Evolutionary conservation across 2,797 vertebrate species (phyloP), one percentile per base, ranked within the genome.

Genomic region (Diplodus puntazzo): DNA sequence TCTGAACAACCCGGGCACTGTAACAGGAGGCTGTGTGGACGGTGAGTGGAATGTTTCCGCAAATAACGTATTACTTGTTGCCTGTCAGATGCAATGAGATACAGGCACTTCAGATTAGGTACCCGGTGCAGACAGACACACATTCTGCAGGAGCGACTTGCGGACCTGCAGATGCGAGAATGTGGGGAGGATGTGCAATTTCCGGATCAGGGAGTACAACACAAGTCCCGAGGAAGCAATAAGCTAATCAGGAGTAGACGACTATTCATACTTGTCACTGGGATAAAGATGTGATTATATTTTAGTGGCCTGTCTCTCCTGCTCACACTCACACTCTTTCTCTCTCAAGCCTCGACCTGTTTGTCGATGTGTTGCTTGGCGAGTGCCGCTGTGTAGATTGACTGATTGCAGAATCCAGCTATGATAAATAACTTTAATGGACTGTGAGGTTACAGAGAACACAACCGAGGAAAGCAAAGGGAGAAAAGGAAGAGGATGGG

Each of bases 381-480:
- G 49, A 86, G 88, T 87, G 79, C n/a, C 25, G 61, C 77, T 85
- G 85, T 90, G 93, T 72, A 83, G 93, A 94, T 84, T 89, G 94
- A 94, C 84, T 90, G 87, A 93, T 81, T 89, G 90, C 93, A 94
- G 92, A 91, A 88, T 89, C 86, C 81, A 70, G 80, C 71, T 63
- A 85, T 94, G 92, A 94, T 94, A 92, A 94, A 94, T 94, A 89
- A 88, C 75, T 64, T 85, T 93, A 92, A 95, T 95, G 92, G 92
- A 88, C 92, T 90, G 89, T 89, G 87, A 91, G 87, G 87, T 91
- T 92, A 92, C 80, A 86, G 85, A 91, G 88, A 86, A 76, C 83
- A 84, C 79, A 76, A 85, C 71, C 52, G 69, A 58, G 74, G 76
- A 80, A 76, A 83, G 77, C 70, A 60, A 20, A 49, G 49, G 66